Conservation (phyloP, 1,140 invertebrate genomes). For the Drosophila setifemur region DNA sequence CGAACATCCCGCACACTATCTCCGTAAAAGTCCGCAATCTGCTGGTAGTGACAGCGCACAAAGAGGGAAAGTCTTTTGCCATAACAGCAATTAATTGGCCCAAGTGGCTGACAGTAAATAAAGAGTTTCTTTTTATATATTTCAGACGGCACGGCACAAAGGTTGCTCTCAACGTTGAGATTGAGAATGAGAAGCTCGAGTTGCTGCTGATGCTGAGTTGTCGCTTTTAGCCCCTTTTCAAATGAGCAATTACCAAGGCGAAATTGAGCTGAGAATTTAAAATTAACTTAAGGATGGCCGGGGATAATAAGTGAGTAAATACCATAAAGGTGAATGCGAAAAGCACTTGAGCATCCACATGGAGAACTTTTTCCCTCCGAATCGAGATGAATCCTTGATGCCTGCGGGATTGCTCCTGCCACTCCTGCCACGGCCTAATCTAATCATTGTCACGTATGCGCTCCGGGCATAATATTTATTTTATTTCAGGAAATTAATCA, state of each 20-base stretch:
- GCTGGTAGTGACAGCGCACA: constrained; percentile 56
- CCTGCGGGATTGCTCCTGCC: background rate
- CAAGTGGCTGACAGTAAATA: constrained; percentile 68
- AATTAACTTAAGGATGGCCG: constrained; percentile 23
- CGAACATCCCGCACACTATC: constrained; percentile 43
- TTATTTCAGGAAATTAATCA: constrained; percentile 76
- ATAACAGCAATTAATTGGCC: constrained; percentile 57
- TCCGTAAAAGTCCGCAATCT: constrained; percentile 51
- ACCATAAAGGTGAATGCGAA: background rate
- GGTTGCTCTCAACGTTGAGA: constrained; percentile 19
- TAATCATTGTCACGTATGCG: constrained; percentile 76
- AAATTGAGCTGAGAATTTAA: constrained; percentile 48
- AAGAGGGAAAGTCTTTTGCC: constrained; percentile 37
- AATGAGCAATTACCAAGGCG: constrained; percentile 42
- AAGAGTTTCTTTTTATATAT: constrained; percentile 48
- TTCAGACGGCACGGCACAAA: constrained; percentile 40
- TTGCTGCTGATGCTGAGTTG: constrained; percentile 22
- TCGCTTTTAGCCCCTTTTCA: constrained; percentile 32
- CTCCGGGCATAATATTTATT: constrained; percentile 45
- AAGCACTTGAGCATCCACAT: too few species aligned
- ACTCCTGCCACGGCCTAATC: constrained; percentile 61
- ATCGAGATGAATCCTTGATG: background rate
- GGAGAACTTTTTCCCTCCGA: constrained; percentile 8
- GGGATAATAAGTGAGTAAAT: constrained; percentile 26
- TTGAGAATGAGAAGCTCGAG: background rate